Base-by-base conservation (phyloP, 2,888 invertebrate species). In the Formica aserva region DNA sequence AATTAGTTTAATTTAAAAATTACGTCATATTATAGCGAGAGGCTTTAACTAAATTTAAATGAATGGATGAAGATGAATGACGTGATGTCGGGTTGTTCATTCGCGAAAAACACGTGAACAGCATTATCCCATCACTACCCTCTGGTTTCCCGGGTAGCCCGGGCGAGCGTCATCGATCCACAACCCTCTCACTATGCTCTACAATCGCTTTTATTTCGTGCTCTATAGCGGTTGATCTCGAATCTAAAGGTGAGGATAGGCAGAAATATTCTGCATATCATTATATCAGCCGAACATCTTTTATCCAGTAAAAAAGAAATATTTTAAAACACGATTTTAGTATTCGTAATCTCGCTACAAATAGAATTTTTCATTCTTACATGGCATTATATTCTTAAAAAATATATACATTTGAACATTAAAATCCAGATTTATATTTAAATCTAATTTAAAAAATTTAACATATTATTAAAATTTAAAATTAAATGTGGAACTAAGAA, bases 131-230 rank as follows among this genome's bases (percentile, higher is more conserved):
- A 82, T 86, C 80, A 45, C 83, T 84, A 88, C 65, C 65, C 81
- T 82, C 72, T 65, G 55, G 77, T 85, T 89, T 89, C 90, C 90
- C 87, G 87, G 91, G 87, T 85, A 87, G 87, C 90, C 88, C 86
- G 89, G 90, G 86, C 87, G 86, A 85, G 86, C 86, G 87, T 81
- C 87, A 90, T 91, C 90, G 90, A 91, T 91, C 88, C 87, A 85
- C 82, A 82, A 78, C 84, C 82, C 82, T 90, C 87, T 87, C 86
- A 83, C 86, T 85, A 85, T 86, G 87, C 83, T 86, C 84, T 84
- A 83, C 85, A 81, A 86, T 88, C 81, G 78, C 74, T 86, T 83
- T 66, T 76, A 87, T 84, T 69, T 26, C 32, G 32, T 18, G 32
- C 60, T 80, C 45, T 32, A 60, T 45, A 71, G 55, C 32, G 8